phyloP scores from a whole-genome alignment of 2,113 vertebrate genomes.

The Gorsachius goisagi region DNA sequence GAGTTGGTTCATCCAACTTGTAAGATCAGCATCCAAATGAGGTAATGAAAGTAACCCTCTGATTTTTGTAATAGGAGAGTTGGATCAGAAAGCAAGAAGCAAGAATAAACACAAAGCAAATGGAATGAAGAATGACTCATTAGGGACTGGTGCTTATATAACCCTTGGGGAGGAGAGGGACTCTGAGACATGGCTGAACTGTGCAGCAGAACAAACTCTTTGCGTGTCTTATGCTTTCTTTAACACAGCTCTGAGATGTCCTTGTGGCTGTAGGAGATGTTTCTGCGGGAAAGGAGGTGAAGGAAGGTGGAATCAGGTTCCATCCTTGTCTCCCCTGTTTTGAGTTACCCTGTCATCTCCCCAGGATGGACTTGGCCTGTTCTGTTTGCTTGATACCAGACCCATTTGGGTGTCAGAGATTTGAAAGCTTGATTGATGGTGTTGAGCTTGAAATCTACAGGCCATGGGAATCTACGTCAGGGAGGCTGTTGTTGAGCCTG shows the following conservation, averaged over 20 bases:
- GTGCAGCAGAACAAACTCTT: neutral
- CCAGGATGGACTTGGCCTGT: neutral
- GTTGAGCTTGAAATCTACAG: neutral
- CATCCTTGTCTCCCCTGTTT: neutral
- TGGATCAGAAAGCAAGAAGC: neutral
- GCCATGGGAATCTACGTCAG: rapidly evolving
- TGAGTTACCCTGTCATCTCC: neutral
- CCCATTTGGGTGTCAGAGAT: neutral
- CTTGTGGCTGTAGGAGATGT: neutral
- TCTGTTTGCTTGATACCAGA: neutral
- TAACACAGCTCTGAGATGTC: neutral
- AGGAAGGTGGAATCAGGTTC: neutral
- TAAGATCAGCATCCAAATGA: slow-evolving; percentile 26
- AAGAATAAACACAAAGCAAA: neutral
- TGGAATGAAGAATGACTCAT: slow-evolving; percentile 14
- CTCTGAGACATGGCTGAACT: neutral
- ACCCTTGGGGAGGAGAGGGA: neutral
- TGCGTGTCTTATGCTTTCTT: neutral
- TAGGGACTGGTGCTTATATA: neutral
- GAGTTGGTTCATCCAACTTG: slow-evolving; percentile 1
- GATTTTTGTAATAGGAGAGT: slow-evolving; percentile 1
- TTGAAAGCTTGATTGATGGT: neutral
- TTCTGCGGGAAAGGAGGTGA: neutral
- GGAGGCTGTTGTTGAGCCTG: neutral
- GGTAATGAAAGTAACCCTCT: slow-evolving; percentile 22